Evolutionary conservation across 2,888 invertebrate genomes (phyloP), one percentile per base, ranked within the genome.

Genomic region (Drosophila aldrichi): DNA sequence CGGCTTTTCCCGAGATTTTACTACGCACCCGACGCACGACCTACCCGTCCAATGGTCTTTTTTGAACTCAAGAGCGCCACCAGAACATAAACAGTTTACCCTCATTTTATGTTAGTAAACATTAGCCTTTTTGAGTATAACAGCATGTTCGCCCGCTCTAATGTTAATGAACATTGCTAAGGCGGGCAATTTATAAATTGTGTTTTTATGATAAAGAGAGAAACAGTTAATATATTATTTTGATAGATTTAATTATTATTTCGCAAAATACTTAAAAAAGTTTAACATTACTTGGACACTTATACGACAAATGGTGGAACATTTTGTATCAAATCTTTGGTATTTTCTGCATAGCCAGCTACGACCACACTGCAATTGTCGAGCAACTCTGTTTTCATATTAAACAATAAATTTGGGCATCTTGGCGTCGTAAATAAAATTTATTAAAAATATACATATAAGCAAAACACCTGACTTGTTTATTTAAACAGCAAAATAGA

Each of bases 51-150:
- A 62, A 75, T 52, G 58, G 46, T 65, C 48, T 59, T 48, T 62
- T 70, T 75, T 70, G 58, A 70, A 77, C 79, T 77, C 76, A 79
- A 79, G 76, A 77, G 76, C 64, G 64, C 9, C 20, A 16, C 18
- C 29, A 38, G 49, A 55, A 48, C 46, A 60, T 38, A 58, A 58
- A 40, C 63, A 41, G 22, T 49, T 68, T 73, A 67, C 56, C 56
- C 68, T 63, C 74, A 43, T n/a, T 36, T 40, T 10, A 48, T 67
- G 75, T 75, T 62, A 78, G 16, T 20, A 16, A 52, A 57, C 63
- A 68, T 56, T 2, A 29, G 32, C 62, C 41, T 12, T 44, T 71
- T 32, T 61, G 34, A 68, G 52, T 52, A 56, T 44, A 60, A 48
- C 71, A 63, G 41, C 16, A n/a, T 25, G 2, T 16, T 16, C 5